These are phyloP conservation scores for Diadema setosum DNA, from an alignment of 35 echinoderm and acorn worm genomes.

Conservation along the genomic window DNA sequence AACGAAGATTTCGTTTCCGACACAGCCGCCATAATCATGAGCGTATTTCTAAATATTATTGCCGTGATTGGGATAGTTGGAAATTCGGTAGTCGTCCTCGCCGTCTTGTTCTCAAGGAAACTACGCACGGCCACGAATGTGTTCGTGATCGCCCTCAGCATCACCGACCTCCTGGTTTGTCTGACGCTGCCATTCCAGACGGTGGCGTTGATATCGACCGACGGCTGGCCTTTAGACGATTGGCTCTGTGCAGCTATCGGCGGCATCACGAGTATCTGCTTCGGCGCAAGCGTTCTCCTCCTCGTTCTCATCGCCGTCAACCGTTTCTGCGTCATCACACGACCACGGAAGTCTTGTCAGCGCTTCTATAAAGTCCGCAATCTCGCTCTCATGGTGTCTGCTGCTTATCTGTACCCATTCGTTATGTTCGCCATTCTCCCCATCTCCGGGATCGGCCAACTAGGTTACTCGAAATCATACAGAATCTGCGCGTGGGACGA, in stretches of 20 bases:
- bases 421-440: constrained; percentile 1
- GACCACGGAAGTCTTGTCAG: background rate
- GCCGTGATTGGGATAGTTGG: constrained; percentile 43
- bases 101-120: constrained; percentile 51
- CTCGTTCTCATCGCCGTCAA: constrained; percentile 65
- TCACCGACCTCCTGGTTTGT: constrained; percentile 48
- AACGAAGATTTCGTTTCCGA: background rate
- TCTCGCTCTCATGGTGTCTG: background rate
- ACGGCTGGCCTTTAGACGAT: constrained; percentile 24
- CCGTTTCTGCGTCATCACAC: constrained; percentile 61
- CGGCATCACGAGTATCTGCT: constrained; percentile 53
- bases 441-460: background rate
- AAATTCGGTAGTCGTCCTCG: constrained; percentile 62
- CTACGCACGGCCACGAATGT: constrained; percentile 59
- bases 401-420: constrained; percentile 9
- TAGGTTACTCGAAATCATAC: constrained; percentile 34
- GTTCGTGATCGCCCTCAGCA: constrained; percentile 67
- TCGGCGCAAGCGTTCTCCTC: constrained; percentile 40
- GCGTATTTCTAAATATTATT: background rate
- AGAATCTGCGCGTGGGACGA: constrained; percentile 11
- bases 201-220: constrained; percentile 42
- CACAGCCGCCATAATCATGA: background rate
- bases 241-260: constrained; percentile 38
- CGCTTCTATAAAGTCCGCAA: constrained; percentile 5
- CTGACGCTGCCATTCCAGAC: constrained; percentile 52